phyloP scores from a whole-genome alignment of 2,888 invertebrate genomes.

The Lithophane semibrunnea region DNA sequence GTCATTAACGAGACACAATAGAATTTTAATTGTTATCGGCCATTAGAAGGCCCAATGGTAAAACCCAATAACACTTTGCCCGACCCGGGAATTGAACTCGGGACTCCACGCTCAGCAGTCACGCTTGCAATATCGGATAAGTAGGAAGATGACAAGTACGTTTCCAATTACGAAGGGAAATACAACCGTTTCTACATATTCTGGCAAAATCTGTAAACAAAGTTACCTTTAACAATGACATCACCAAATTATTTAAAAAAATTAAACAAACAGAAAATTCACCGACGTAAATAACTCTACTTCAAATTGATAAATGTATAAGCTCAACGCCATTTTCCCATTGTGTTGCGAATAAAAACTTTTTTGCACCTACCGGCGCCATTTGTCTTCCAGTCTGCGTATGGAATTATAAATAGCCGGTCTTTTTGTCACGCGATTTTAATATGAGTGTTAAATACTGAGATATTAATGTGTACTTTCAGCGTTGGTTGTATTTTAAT shows the following conservation, averaged over 20 bases:
- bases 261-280: constrained; percentile 49
- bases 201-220: neutral
- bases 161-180: neutral
- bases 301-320: constrained; percentile 61
- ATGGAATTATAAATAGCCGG: constrained; percentile 63
- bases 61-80: no score
- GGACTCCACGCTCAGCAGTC: no score
- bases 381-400: constrained; percentile 63
- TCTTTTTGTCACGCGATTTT: constrained; percentile 59
- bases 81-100: no score
- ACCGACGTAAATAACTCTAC: constrained; percentile 55
- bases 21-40: no score
- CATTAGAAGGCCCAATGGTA: no score
- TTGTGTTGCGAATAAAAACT: constrained; percentile 64
- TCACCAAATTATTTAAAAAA: constrained; percentile 21
- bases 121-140: neutral
- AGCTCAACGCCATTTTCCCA: constrained; percentile 56
- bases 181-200: no score
- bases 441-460: constrained; percentile 54
- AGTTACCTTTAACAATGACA: constrained; percentile 33
- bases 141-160: neutral
- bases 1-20: no score
- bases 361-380: constrained; percentile 63
- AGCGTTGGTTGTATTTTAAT: neutral
- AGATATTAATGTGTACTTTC: constrained; percentile 38